Evolutionary conservation across 2,797 vertebrate species (phyloP), one percentile per base, ranked within the genome.

Genomic region (Hydrophis major): DNA sequence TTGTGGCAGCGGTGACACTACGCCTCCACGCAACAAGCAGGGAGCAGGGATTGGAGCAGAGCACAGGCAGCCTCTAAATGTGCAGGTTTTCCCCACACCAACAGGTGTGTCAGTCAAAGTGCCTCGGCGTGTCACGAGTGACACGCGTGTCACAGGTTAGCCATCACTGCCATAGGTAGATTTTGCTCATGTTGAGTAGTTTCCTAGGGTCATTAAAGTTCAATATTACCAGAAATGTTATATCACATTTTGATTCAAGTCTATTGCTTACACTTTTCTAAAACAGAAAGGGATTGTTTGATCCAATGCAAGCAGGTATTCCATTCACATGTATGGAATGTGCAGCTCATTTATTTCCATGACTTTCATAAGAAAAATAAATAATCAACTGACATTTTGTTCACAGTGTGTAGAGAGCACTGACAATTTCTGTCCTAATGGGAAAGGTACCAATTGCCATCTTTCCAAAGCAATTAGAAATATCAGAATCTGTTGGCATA

Each of bases 111-210:
- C 37, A 37, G 37, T 37, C 37, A 37, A 37, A 37, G 37, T 37
- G 37, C 37, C 37, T 37, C 2, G 37, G 37, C 37, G 2, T 37
- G 37, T 37, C 37, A 37, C 37, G 2, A 37, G 37, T 37, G 37
- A 37, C 37, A 37, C 2, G 37, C 37, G 37, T 37, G 37, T 37
- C 37, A 37, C 2, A 37, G 37, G 37, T 37, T 37, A 37, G 37
- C 37, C 37, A 37, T 37, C 37, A 37, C 37, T 37, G 37, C 95
- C 95, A 94, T 95, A 91, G 94, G 61, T 94, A 92, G 74, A 90
- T 89, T 94, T 91, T 89, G 10, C 57, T 86, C 27, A 57, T 89
- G 0, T 61, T 61, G 14, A 61, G 5, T 6, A 13, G n/a, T 89
- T 90, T 86, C 69, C 50, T 20, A 18, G 2, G 28, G 16, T 25